phyloP scores from a whole-genome alignment of 2,888 invertebrate species.

The Loripinus fragilis region DNA sequence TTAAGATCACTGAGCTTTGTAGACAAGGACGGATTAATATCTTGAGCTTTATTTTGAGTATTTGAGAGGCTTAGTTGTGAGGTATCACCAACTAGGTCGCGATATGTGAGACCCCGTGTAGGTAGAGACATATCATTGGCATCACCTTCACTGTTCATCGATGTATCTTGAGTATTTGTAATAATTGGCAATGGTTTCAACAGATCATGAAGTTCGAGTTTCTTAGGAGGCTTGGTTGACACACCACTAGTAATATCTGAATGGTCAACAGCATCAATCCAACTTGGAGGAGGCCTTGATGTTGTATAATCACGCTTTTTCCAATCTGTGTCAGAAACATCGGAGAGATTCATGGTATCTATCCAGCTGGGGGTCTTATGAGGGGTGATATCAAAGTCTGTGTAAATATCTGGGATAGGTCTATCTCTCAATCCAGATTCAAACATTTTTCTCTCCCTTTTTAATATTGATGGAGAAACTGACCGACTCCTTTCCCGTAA shows the following conservation, averaged over 20 bases:
- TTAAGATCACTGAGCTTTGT: slow-evolving; percentile 51
- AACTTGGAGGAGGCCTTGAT: slow-evolving; percentile 69
- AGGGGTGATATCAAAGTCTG: slow-evolving; percentile 53
- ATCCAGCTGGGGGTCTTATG: slow-evolving; percentile 67
- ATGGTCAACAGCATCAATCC: slow-evolving; percentile 69
- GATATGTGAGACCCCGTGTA: slow-evolving; percentile 51
- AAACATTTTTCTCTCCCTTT: slow-evolving; percentile 61
- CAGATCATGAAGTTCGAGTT: slow-evolving; percentile 47
- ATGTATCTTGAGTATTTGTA: slow-evolving; percentile 57
- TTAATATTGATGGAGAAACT: slow-evolving; percentile 65
- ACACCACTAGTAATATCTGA: slow-evolving; percentile 67
- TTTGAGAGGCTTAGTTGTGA: slow-evolving; percentile 41
- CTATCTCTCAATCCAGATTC: slow-evolving; percentile 56
- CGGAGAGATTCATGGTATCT: slow-evolving; percentile 65
- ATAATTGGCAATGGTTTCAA: slow-evolving; percentile 56
- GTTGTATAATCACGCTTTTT: slow-evolving; percentile 63
- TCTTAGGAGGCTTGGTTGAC: slow-evolving; percentile 50
- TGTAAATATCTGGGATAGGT: slow-evolving; percentile 56
- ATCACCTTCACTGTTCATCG: slow-evolving; percentile 42
- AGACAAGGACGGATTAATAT: slow-evolving; percentile 37
- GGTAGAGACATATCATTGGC: slow-evolving; percentile 47
- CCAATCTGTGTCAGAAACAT: slow-evolving; percentile 63
- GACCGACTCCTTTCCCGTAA: slow-evolving; percentile 65
- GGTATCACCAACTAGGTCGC: slow-evolving; percentile 52
- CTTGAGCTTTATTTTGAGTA: slow-evolving; percentile 15